phyloP scores from a whole-genome alignment of 2,797 vertebrate genomes.

The Glyptemys insculpta region DNA sequence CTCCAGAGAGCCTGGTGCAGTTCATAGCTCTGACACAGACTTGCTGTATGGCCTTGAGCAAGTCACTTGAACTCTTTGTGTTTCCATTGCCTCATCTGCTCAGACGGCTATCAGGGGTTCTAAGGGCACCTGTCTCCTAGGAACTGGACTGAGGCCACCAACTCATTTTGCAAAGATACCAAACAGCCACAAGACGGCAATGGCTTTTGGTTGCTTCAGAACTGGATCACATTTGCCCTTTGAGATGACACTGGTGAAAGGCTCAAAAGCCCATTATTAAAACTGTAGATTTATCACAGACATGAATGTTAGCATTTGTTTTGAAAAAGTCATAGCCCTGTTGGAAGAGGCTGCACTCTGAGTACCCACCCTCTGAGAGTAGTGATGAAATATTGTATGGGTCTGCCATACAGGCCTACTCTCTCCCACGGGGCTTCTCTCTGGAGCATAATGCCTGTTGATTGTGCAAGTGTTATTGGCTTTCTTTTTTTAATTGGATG shows the following conservation, averaged over 20 bases:
- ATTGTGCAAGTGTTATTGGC: conserved; percentile 2
- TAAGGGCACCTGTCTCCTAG: neutral
- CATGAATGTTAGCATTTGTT: conserved; percentile 35
- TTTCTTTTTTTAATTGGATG: neutral
- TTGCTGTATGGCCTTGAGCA: fast-evolving
- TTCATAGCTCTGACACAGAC: neutral
- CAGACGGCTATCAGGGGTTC: neutral
- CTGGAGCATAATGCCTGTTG: neutral
- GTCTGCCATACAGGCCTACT: conserved; percentile 62
- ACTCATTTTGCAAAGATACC: neutral
- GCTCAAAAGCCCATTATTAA: neutral
- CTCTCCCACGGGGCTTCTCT: conserved; percentile 39
- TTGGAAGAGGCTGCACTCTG: conserved; percentile 25
- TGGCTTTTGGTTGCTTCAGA: neutral
- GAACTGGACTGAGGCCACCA: neutral
- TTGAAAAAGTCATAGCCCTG: conserved; percentile 39
- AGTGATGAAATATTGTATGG: conserved; percentile 62
- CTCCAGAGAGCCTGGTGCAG: neutral
- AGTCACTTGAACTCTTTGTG: neutral
- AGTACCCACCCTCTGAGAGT: conserved; percentile 2
- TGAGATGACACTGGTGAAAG: neutral
- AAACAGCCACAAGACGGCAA: neutral
- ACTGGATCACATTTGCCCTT: neutral
- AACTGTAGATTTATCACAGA: conserved; percentile 23
- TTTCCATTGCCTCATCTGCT: neutral